phyloP scores from a whole-genome alignment of 1,140 invertebrate species.

The Drosophila ironensis region DNA sequence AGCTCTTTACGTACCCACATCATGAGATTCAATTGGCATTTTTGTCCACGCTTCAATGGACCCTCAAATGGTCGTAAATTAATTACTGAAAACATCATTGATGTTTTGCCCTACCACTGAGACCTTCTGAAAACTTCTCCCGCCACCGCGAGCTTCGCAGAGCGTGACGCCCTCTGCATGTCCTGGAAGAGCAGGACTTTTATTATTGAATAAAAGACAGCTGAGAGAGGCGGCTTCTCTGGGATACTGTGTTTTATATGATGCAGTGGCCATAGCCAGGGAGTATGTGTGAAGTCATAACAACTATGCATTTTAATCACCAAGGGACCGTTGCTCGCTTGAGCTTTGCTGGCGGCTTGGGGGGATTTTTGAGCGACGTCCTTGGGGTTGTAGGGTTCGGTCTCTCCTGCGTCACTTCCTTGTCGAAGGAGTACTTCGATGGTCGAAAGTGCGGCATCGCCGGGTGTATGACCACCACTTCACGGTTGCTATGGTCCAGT shows the following conservation, averaged over 20 bases:
- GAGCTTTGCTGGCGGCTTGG: conserved; percentile 13
- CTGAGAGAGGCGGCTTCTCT: conserved; percentile 33
- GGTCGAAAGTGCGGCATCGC: conserved; percentile 30
- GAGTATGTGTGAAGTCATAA: conserved; percentile 32
- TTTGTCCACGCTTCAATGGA: conserved; percentile 40
- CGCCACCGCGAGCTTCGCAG: conserved; percentile 11
- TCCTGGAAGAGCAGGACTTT: conserved; percentile 1
- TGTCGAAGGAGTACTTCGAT: conserved; percentile 46
- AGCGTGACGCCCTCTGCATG: conserved; percentile 42
- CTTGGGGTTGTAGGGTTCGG: neutral
- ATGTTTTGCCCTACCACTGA: too few relatives aligned
- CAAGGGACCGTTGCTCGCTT: neutral
- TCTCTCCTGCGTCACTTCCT: neutral
- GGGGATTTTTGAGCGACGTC: neutral
- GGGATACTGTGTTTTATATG: conserved; percentile 26
- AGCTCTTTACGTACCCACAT: too few relatives aligned
- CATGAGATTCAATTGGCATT: conserved; percentile 37
- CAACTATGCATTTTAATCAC: conserved; percentile 25
- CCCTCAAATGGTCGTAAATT: conserved; percentile 54
- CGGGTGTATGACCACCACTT: conserved; percentile 48
- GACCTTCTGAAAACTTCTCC: neutral
- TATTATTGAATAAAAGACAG: conserved; percentile 36
- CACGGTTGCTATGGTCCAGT: neutral
- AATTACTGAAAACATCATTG: conserved; percentile 60
- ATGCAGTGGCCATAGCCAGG: neutral